Percentiles rank a stretch among this genome's conserved stretches.
Evolutionary conservation across 2,113 vertebrate genomes (phyloP).

Genomic region (Sinosuthora webbiana): DNA sequence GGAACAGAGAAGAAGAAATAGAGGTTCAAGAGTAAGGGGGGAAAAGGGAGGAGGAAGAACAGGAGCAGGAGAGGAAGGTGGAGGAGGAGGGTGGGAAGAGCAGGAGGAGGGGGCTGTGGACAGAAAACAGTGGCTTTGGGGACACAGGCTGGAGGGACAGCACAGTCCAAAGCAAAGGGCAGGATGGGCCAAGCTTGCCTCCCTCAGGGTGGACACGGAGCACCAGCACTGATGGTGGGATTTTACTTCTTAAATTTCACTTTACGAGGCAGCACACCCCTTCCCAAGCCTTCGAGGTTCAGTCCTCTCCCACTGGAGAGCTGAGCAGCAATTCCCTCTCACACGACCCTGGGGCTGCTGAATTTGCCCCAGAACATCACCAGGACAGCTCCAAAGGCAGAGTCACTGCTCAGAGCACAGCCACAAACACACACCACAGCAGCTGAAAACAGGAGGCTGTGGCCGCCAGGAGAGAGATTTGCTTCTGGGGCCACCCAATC

Average conservation of each 20-base stretch:
- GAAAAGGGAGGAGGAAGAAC: constrained; percentile 23
- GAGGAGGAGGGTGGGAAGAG: constrained; percentile 35
- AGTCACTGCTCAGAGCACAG: background rate
- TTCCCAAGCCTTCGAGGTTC: background rate
- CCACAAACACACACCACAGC: background rate
- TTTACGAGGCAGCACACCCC: background rate
- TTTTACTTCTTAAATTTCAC: background rate
- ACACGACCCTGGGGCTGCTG: background rate
- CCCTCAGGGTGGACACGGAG: background rate
- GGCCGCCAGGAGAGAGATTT: background rate
- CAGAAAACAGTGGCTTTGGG: background rate
- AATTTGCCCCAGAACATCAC: background rate
- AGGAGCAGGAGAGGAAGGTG: constrained; percentile 3
- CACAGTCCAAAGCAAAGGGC: background rate
- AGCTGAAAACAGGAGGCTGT: background rate
- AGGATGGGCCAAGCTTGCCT: background rate
- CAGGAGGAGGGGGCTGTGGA: background rate
- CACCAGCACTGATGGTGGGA: background rate
- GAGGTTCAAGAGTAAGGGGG: constrained; percentile 58
- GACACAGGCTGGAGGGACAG: background rate
- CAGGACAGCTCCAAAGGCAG: background rate
- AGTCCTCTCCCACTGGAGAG: background rate
- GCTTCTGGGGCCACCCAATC: background rate
- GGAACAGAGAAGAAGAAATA: constrained; percentile 86
- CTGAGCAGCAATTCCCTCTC: background rate